phyloP scores from a whole-genome alignment of 2,888 invertebrate genomes.

The Erebia ligea region DNA sequence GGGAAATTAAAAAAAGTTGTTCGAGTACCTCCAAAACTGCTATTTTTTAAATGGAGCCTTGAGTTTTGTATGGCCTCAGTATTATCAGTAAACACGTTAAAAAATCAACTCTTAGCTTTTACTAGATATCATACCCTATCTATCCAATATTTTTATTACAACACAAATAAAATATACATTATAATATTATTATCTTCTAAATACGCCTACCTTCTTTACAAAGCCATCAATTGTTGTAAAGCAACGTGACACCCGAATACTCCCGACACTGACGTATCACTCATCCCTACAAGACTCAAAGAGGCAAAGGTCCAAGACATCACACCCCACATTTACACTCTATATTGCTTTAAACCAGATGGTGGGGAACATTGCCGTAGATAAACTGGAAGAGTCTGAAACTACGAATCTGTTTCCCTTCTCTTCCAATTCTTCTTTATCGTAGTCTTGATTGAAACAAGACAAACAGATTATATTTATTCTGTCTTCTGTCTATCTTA shows the following conservation, averaged over 20 bases:
- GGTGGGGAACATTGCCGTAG: conserved; percentile 42
- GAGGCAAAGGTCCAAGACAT: conserved; percentile 58
- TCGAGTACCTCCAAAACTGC: too few species aligned
- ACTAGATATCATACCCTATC: too few species aligned
- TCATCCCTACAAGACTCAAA: conserved; percentile 46
- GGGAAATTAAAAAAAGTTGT: too few species aligned
- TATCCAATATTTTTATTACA: too few species aligned
- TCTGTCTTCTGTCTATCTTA: too few species aligned
- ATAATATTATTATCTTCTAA: too few species aligned
- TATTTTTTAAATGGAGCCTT: too few species aligned
- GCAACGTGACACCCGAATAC: conserved; percentile 50
- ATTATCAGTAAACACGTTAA: too few species aligned
- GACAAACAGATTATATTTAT: too few species aligned
- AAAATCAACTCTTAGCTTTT: too few species aligned
- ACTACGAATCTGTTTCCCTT: conserved; percentile 2
- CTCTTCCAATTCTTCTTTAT: neutral
- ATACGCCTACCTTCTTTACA: neutral
- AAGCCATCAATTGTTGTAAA: conserved; percentile 26
- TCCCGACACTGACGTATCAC: conserved; percentile 75
- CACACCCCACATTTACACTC: conserved; percentile 74
- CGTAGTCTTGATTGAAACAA: neutral
- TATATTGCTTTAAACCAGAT: conserved; percentile 68
- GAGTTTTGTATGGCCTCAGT: too few species aligned
- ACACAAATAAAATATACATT: too few species aligned
- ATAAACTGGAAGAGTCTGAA: neutral